Conservation (phyloP, 2,888 invertebrate species). For the Pollenia amentaria region DNA sequence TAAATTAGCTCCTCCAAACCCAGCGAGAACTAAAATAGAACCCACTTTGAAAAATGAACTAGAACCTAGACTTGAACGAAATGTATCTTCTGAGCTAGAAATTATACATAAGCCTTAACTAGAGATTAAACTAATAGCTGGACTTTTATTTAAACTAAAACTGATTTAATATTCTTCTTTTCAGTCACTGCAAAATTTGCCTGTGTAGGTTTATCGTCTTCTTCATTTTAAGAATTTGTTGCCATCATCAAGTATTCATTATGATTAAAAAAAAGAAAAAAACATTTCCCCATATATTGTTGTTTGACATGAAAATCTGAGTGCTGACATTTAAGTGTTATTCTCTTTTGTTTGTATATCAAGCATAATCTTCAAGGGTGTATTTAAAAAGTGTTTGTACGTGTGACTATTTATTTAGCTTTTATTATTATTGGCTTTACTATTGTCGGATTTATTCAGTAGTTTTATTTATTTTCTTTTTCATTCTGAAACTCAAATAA, state of each 20-base stretch:
- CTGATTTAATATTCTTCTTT: neutral
- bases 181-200: neutral
- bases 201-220: neutral
- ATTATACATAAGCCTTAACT: too few relatives aligned
- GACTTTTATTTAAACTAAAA: neutral
- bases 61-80: too few relatives aligned
- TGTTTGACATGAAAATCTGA: slow-evolving; percentile 4
- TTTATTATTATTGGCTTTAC: slow-evolving; percentile 3
- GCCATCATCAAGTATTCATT: slow-evolving; percentile 28
- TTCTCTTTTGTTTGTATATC: neutral
- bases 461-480: slow-evolving; percentile 3
- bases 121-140: too few relatives aligned
- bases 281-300: neutral
- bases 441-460: neutral
- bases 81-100: too few relatives aligned
- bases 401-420: neutral
- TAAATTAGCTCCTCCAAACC: too few relatives aligned
- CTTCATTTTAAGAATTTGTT: slow-evolving; percentile 8
- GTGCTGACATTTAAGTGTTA: too few relatives aligned
- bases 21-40: too few relatives aligned
- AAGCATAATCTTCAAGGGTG: neutral
- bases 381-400: neutral
- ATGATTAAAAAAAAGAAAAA: neutral
- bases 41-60: too few relatives aligned
- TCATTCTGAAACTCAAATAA: neutral